Percentiles rank a stretch among this genome's conserved stretches.
Evolutionary conservation across 2,797 vertebrate genomes (phyloP).

Genomic region (Semaprochilodus insignis): DNA sequence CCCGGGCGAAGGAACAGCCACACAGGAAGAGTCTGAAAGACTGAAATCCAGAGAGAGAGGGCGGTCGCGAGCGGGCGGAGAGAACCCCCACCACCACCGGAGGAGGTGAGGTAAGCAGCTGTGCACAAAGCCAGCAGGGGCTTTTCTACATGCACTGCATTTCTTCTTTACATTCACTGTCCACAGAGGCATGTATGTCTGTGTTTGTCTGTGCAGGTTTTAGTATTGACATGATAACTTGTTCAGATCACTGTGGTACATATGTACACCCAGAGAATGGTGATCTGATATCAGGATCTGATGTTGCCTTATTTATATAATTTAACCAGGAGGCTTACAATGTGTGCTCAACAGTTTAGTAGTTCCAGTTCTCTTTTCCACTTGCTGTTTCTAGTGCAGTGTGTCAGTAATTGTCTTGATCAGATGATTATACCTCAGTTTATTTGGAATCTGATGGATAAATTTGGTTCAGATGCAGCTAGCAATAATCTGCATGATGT

Average conservation of each 20-base stretch:
- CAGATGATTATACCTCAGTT: not conserved
- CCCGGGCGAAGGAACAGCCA: not conserved
- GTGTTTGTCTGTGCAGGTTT: too few relatives aligned
- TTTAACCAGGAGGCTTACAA: not conserved
- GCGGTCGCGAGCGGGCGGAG: not conserved
- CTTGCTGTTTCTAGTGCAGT: not conserved
- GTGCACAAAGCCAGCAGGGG: not conserved
- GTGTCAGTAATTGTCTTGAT: not conserved
- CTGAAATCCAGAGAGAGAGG: not conserved
- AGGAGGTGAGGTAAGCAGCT: slow-evolving; percentile 9
- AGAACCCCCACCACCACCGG: not conserved
- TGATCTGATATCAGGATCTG: too few relatives aligned
- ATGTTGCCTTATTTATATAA: not conserved
- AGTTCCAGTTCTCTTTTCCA: too few relatives aligned
- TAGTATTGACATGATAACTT: too few relatives aligned
- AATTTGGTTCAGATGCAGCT: not conserved
- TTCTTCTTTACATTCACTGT: too few relatives aligned
- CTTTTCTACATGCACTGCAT: not conserved
- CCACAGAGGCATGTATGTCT: too few relatives aligned
- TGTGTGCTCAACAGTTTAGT: not conserved
- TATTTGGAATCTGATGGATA: not conserved
- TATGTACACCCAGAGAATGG: too few relatives aligned
- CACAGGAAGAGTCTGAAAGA: not conserved
- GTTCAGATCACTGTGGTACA: too few relatives aligned
- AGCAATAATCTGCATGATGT: not conserved